Conservation (phyloP, 53 echinoderm and acorn worm genomes). For the Glandiceps talaboti region DNA sequence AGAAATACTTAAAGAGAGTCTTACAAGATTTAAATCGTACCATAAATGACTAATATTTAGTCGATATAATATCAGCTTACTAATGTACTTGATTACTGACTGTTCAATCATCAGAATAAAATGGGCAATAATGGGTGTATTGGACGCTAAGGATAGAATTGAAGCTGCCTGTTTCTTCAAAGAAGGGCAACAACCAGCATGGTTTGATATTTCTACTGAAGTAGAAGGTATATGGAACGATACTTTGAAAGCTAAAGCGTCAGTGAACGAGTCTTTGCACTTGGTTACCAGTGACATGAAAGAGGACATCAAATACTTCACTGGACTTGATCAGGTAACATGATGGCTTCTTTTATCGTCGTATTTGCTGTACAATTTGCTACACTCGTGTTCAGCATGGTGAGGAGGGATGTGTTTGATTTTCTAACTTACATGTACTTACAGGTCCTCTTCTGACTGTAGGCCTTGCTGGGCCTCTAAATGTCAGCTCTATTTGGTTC, state of each 20-base stretch:
- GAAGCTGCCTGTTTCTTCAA: background rate
- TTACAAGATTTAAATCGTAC: too few species aligned
- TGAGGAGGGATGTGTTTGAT: too few species aligned
- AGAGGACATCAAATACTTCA: background rate
- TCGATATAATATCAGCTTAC: too few species aligned
- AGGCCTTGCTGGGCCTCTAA: too few species aligned
- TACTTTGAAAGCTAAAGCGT: background rate
- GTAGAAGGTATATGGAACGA: background rate
- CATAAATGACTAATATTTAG: too few species aligned
- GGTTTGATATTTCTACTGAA: background rate
- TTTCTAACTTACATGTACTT: too few species aligned
- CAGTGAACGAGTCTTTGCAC: background rate
- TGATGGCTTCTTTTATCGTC: background rate
- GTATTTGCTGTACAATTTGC: too few species aligned
- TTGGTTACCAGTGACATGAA: background rate
- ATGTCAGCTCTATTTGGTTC: too few species aligned
- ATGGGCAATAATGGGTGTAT: background rate
- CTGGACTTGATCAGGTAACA: background rate
- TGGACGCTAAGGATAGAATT: background rate
- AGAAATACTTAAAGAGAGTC: too few species aligned
- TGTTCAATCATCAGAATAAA: background rate
- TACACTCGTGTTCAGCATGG: too few species aligned
- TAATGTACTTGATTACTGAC: background rate
- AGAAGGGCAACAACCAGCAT: background rate
- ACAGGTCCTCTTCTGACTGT: too few species aligned